Evolutionary conservation across 2,113 vertebrate genomes (phyloP).

Genomic region (Turnix velox): DNA sequence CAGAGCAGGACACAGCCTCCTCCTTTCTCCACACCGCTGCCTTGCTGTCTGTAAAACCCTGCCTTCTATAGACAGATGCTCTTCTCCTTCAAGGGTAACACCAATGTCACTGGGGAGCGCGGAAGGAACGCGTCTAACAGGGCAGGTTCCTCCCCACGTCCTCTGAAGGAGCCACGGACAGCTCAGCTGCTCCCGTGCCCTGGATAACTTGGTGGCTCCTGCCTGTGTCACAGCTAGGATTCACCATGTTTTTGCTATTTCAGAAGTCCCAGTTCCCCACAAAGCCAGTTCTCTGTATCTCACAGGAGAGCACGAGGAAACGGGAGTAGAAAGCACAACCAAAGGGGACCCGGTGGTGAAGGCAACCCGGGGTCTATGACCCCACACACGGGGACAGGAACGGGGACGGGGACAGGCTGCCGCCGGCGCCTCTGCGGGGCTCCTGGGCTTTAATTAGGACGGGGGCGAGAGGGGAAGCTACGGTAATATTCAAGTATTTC

Average conservation of each 20-base stretch:
- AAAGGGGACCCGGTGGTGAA: not conserved
- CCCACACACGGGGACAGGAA: too few relatives aligned
- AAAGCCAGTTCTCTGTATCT: not conserved
- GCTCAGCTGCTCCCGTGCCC: not conserved
- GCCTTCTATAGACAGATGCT: not conserved
- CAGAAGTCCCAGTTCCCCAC: not conserved
- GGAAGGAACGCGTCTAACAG: accelerated
- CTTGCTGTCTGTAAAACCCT: not conserved
- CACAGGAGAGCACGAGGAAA: too few relatives aligned
- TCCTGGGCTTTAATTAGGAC: too few relatives aligned
- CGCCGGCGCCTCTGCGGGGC: too few relatives aligned
- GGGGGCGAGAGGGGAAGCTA: too few relatives aligned
- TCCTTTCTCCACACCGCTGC: not conserved
- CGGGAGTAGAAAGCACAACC: too few relatives aligned
- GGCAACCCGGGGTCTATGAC: not conserved
- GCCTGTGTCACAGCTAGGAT: accelerated
- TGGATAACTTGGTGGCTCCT: accelerated
- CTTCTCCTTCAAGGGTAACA: not conserved
- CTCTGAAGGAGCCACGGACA: accelerated
- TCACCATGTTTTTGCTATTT: not conserved
- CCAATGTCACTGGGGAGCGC: not conserved
- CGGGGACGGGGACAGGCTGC: too few relatives aligned
- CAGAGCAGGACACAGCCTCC: not conserved
- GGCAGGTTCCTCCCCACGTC: not conserved
- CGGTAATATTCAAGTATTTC: accelerated